Base-by-base conservation (phyloP, 2,888 invertebrate species). In the Drosophila siamana region DNA sequence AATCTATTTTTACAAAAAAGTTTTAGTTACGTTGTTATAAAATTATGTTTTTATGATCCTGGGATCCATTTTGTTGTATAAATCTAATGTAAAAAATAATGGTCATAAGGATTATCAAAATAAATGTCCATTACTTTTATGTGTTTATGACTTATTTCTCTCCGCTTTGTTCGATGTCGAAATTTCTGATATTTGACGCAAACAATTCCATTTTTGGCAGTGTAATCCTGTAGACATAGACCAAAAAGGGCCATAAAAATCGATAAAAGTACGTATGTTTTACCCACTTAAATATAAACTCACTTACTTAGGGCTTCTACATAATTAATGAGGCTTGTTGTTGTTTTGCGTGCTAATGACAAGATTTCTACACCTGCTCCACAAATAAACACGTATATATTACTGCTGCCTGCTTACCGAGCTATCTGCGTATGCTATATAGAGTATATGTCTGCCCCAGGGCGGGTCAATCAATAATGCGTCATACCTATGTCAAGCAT, bases 401-500 rank as follows among this genome's bases (percentile, higher is more conserved):
- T 52, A n/a, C n/a, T n/a, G n/a, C n/a, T 56, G 38, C 26, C 33
- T 28, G 26, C 16, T 4, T 36, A 19, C 9, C 6, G 16, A 26
- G 36, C 46, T 15, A 4, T 9, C 8, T 15, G 13, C 15, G 19
- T 19, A 19, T 19, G 19, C 19, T 19, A 19, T 19, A 19, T 16
- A 13, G 13, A 41, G 38, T 40, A 28, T 19, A 52, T 11, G 9
- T 38, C 6, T 19, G 16, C 1, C 16, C 19, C 13, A 6, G 8
- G 40, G 0, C 26, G 30, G 43, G 19, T 67, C 59, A 75, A 75
- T 76, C 68, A 76, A 75, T 76, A 75, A 61, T 72, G 44, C 54
- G 55, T 64, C 63, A 59, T 65, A 72, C 72, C 67, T 65, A 54
- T 43, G 66, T 69, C 77, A 78, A 78, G 66, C 64, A 62, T 65